phyloP scores from a whole-genome alignment of 2,113 vertebrate genomes.

The Enhydra lutris region DNA sequence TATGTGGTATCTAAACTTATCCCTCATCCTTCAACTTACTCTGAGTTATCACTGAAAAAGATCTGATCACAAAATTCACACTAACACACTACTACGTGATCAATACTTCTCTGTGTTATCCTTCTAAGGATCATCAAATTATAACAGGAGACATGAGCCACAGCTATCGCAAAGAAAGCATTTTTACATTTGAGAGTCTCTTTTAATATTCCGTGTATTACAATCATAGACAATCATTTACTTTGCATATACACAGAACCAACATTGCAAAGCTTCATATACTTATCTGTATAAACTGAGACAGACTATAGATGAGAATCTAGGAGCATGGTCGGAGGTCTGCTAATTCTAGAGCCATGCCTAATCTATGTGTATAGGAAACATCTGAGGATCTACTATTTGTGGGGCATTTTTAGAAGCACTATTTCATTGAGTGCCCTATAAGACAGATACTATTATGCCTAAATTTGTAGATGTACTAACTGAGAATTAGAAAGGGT shows the following conservation, averaged over 20 bases:
- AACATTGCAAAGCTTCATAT: background rate
- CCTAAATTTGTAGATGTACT: background rate
- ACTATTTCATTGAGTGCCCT: background rate
- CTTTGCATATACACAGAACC: background rate
- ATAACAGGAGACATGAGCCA: background rate
- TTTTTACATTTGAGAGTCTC: background rate
- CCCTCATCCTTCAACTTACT: background rate
- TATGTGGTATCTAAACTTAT: background rate
- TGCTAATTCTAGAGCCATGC: background rate
- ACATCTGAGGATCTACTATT: background rate
- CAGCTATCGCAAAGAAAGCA: background rate
- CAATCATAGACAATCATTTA: background rate
- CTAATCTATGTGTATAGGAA: background rate
- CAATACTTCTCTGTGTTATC: background rate
- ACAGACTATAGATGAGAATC: slow-evolving; percentile 14
- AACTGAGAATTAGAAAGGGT: background rate
- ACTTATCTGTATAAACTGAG: background rate
- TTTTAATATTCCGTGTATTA: background rate
- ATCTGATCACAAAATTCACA: slow-evolving; percentile 12
- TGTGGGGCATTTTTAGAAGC: background rate
- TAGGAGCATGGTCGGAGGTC: background rate
- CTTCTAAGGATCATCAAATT: background rate
- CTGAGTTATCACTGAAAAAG: background rate
- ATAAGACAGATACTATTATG: background rate
- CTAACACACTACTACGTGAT: background rate